Evolutionary conservation across 1,140 invertebrate species (phyloP), one percentile per base, ranked within the genome.

Genomic region (Zaprionus kolodkinae): DNA sequence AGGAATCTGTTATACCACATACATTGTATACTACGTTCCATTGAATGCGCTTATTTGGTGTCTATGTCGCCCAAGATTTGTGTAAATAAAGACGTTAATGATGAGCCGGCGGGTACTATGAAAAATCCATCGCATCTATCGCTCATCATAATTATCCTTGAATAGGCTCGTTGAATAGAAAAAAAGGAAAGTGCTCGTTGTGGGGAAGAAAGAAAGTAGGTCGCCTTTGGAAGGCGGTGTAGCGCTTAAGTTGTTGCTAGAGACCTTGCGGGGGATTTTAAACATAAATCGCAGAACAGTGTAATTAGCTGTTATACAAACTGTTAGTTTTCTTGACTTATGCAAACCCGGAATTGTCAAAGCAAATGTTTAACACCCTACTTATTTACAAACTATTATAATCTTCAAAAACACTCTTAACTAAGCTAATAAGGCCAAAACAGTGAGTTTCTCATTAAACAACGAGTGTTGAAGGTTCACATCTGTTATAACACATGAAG

Each of bases 51-150:
- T 55, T 55, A 76, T 76, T 76, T 67, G 65, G 74, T 40, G 15
- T 25, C 45, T 45, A 50, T n/a, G 27, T 15, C 6, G 25, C n/a
- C 38, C 43, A 71, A 76, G 74, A 76, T 68, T 72, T 67, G 63
- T 76, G 74, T 76, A 76, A 76, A 76, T 72, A 76, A 76, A 48
- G 30, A 30, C 74, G 27, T 7, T 73, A 52, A 48, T 76, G 74
- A 76, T 61, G 69, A 66, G 69, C 55, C 35, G n/a, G 9, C n/a
- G 7, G 25, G 30, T 13, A 43, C 40, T 43, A 25, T 25, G 30
- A 6, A 33, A 40, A 62, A 62, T 33, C 21, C 36, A 17, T 33
- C 35, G 66, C 15, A 57, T 40, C n/a, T n/a, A 45, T 9, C 13
- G 40, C n/a, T 45, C 40, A 15, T 15, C 55, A 38, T 65, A 59